Evolutionary conservation across 2,888 invertebrate species (phyloP).

Genomic region (Tenthredo mesomela): DNA sequence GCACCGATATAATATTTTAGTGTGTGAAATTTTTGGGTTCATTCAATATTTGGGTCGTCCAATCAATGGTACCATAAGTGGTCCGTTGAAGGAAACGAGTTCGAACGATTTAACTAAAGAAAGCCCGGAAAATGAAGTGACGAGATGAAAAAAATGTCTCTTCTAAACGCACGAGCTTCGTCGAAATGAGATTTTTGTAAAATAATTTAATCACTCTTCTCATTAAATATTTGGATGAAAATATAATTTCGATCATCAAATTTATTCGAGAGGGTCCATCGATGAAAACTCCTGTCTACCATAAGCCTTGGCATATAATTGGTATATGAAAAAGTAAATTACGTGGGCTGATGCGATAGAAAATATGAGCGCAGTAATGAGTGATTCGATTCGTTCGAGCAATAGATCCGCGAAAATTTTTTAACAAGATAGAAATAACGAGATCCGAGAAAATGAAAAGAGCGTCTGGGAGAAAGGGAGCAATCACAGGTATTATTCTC

Average conservation of each 20-base stretch:
- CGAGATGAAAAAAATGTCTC: neutral
- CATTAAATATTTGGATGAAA: neutral
- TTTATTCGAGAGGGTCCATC: neutral
- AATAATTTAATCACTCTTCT: neutral
- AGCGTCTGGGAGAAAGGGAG: neutral
- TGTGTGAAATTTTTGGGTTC: no score
- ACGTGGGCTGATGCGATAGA: neutral
- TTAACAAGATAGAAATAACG: constrained; percentile 22
- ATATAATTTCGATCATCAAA: neutral
- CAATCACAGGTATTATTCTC: neutral
- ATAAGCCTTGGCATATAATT: constrained; percentile 15
- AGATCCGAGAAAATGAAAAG: neutral
- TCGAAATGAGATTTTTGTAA: neutral
- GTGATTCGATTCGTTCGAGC: constrained; percentile 1
- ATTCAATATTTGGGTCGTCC: no score
- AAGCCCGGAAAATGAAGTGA: neutral
- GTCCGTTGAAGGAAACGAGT: no score
- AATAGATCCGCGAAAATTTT: neutral
- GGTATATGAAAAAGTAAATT: neutral
- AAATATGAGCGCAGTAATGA: constrained; percentile 2
- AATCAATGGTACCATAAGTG: no score
- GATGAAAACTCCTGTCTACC: neutral
- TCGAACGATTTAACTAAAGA: no score
- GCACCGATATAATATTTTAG: no score
- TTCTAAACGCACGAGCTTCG: neutral